These are phyloP conservation scores for Bombycilla garrulus DNA, from an alignment of 2,113 vertebrate genomes.

Conservation along the genomic window DNA sequence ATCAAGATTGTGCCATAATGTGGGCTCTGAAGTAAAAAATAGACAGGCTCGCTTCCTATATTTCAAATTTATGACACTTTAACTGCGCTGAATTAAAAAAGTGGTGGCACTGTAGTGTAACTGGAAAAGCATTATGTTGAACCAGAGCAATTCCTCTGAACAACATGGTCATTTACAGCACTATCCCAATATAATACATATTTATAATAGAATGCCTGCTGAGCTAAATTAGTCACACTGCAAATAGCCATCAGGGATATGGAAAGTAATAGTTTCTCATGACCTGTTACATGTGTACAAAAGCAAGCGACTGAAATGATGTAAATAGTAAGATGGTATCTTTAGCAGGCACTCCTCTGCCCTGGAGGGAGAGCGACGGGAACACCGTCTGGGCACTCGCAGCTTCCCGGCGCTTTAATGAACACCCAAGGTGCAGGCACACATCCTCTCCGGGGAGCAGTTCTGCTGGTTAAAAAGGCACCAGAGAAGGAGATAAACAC, in stretches of 20 bases:
- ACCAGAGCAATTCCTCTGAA: neutral
- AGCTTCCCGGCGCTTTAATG: neutral
- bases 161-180: neutral
- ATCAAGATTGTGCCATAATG: neutral
- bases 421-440: neutral
- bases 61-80: constrained; percentile 6
- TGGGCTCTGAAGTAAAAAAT: neutral
- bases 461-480: neutral
- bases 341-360: constrained; percentile 31
- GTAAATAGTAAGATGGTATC: constrained; percentile 49
- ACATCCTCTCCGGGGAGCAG: neutral
- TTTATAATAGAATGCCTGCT: neutral
- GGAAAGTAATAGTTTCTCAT: constrained; percentile 51
- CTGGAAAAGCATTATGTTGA: neutral
- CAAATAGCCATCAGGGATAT: constrained; percentile 44
- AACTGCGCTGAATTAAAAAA: neutral
- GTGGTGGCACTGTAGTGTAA: neutral
- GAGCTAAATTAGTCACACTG: constrained; percentile 23
- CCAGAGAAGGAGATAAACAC: neutral
- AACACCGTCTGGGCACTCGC: neutral
- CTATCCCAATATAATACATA: neutral
- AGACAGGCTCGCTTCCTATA: neutral
- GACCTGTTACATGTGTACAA: constrained; percentile 20
- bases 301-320: constrained; percentile 30
- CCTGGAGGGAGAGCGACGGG: neutral